Evolutionary conservation across 92 coral and sea anemone genomes (phyloP).

Genomic region (Phenganax subtilis): DNA sequence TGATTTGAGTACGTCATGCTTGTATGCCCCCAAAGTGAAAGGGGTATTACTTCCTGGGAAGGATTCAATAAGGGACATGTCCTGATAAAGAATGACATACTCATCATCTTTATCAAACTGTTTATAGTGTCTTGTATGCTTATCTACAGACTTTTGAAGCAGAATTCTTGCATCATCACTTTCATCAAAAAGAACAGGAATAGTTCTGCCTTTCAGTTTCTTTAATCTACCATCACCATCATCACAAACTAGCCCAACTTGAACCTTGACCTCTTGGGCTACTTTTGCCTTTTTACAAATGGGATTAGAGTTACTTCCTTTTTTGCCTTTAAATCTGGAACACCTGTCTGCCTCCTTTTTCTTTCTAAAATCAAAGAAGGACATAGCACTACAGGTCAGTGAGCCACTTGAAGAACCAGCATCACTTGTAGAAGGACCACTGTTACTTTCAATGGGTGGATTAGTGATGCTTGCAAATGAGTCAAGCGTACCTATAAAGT

Average conservation of each 20-base stretch:
- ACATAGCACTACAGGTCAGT: neutral
- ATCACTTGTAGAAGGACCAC: neutral
- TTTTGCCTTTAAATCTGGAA: constrained; percentile 10
- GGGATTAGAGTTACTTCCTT: constrained; percentile 1
- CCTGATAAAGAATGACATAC: constrained; percentile 47
- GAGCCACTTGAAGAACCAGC: neutral
- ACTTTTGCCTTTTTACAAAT: constrained; percentile 23
- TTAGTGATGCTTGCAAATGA: neutral
- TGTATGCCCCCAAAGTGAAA: constrained; percentile 57
- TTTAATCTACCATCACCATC: constrained; percentile 23
- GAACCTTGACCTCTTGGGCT: constrained; percentile 11
- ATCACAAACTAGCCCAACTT: constrained; percentile 30
- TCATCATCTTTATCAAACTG: constrained; percentile 43
- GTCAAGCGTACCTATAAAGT: neutral
- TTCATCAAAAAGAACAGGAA: constrained; percentile 30
- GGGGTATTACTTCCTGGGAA: constrained; percentile 55
- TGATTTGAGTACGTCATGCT: constrained; percentile 56
- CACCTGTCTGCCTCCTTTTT: constrained; percentile 25
- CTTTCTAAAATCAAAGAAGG: neutral
- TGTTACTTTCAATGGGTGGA: neutral
- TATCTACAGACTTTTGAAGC: constrained; percentile 46
- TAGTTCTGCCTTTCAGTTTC: constrained; percentile 30
- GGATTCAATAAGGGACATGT: constrained; percentile 47
- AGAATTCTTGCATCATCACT: constrained; percentile 45
- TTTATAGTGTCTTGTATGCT: constrained; percentile 51